These are phyloP conservation scores for Pogonus chalceus DNA, from an alignment of 1,140 invertebrate genomes.

Conservation along the genomic window DNA sequence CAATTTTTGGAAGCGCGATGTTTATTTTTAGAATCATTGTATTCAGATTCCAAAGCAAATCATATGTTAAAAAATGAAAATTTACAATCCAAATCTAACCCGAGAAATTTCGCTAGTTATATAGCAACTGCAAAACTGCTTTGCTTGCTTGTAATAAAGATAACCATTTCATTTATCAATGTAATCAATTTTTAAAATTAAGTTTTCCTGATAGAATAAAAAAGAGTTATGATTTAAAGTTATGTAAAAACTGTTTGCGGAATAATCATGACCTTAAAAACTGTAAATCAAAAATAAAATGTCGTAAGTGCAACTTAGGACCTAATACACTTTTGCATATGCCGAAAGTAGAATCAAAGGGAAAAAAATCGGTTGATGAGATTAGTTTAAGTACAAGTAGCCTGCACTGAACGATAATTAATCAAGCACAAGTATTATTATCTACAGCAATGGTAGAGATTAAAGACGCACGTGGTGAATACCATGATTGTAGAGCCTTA, in stretches of 20 bases:
- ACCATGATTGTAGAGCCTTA: conserved; percentile 12
- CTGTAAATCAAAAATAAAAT: background rate
- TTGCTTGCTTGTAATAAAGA: background rate
- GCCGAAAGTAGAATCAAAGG: too few species aligned
- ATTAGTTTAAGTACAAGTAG: background rate
- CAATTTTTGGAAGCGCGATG: conserved; percentile 8
- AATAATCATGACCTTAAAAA: background rate
- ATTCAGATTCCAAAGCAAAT: background rate
- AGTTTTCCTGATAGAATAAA: background rate
- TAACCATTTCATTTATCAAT: background rate
- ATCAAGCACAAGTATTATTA: conserved; percentile 12
- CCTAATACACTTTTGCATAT: background rate
- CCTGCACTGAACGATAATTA: too few species aligned
- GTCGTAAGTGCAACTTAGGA: background rate
- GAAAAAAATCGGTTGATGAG: too few species aligned
- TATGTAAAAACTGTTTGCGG: background rate
- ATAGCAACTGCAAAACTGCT: background rate
- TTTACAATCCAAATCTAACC: too few species aligned
- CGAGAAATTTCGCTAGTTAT: too few species aligned
- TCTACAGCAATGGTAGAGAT: conserved; percentile 19
- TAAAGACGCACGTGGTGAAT: conserved; percentile 9
- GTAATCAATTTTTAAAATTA: background rate
- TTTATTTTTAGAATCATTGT: conserved; percentile 7
- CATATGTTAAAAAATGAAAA: background rate
- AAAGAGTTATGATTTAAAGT: background rate